Percentiles rank a stretch among this genome's conserved stretches.
These are phyloP conservation scores for Piscicola geometra DNA, from an alignment of 2,888 invertebrate species.

Conservation along the genomic window DNA sequence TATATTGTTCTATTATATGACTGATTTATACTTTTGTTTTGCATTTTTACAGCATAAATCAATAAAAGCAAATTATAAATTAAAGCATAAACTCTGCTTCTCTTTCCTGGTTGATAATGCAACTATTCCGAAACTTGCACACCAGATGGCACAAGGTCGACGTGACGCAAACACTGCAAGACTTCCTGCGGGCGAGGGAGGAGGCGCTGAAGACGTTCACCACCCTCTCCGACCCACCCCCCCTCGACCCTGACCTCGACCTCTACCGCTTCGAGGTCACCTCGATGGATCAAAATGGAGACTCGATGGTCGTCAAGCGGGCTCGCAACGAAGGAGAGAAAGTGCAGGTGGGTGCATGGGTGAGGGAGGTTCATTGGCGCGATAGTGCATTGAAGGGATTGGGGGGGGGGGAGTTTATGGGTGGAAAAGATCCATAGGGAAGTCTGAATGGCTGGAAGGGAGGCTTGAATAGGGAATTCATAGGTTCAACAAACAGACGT, in stretches of 20 bases:
- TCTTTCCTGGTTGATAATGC: not conserved
- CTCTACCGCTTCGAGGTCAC: not conserved
- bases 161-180: constrained; percentile 7
- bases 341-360: not conserved
- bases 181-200: not conserved
- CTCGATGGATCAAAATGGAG: not conserved
- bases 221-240: not conserved
- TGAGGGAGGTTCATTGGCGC: not conserved
- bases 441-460: no score
- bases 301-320: not conserved
- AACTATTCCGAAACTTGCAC: no score
- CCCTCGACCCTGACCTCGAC: not conserved
- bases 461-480: no score
- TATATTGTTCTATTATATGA: no score
- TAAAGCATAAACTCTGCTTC: not conserved
- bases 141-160: not conserved
- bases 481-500: no score
- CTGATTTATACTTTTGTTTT: no score
- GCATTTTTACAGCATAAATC: no score
- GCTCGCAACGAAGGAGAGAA: not conserved
- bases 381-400: not conserved
- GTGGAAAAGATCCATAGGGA: no score
- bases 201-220: not conserved
- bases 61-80: no score
- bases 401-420: no score